phyloP scores from a whole-genome alignment of 2,797 vertebrate species.

The Phataginus tricuspis region DNA sequence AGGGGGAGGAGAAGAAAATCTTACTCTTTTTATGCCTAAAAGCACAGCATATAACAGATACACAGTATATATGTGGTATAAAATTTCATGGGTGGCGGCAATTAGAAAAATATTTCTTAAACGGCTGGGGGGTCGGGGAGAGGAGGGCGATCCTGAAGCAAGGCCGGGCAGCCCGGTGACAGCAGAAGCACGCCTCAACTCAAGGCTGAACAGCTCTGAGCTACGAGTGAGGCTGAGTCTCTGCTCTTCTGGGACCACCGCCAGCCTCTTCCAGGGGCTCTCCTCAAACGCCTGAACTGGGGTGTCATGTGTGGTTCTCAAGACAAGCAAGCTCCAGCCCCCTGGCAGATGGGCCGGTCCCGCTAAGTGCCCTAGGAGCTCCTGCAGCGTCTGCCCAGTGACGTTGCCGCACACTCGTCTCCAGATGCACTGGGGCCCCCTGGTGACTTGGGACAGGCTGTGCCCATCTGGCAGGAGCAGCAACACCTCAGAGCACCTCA shows the following conservation, averaged over 20 bases:
- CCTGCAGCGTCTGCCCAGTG: accelerated
- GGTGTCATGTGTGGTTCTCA: neutral
- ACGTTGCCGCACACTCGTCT: accelerated
- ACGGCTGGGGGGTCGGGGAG: neutral
- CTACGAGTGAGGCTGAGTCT: accelerated
- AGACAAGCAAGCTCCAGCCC: neutral
- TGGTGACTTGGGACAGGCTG: neutral
- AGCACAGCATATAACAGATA: neutral
- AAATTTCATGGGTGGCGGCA: neutral
- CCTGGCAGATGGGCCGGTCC: neutral
- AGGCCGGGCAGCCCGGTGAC: accelerated
- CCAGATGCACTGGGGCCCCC: accelerated
- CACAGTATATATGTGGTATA: neutral
- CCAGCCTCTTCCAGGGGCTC: neutral
- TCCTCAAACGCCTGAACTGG: neutral
- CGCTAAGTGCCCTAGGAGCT: accelerated
- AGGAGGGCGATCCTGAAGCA: accelerated
- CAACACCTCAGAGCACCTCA: neutral
- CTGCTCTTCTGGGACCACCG: accelerated
- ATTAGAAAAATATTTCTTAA: neutral
- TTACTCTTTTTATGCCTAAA: neutral
- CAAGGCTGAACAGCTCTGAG: too few relatives aligned
- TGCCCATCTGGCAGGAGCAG: too few relatives aligned
- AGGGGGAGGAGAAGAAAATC: neutral
- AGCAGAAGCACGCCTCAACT: neutral